Conservation (phyloP, 2,888 invertebrate genomes). For the Andrena dorsata region DNA sequence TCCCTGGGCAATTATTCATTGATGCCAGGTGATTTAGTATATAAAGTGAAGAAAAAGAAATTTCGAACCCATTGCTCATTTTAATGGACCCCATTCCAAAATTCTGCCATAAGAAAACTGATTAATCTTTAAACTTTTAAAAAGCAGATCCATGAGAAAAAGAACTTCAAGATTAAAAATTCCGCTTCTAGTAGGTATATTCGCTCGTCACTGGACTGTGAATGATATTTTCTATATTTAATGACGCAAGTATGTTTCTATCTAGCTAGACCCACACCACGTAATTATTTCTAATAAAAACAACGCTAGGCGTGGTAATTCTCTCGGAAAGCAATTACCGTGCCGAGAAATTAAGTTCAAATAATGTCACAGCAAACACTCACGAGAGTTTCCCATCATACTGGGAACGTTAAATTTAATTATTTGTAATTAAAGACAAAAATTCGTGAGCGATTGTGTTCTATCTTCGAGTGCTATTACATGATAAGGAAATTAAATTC, state of each 20-base stretch:
- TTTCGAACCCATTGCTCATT: too few species aligned
- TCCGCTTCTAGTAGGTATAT: too few species aligned
- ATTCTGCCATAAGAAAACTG: too few species aligned
- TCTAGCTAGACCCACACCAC: background rate
- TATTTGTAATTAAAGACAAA: background rate
- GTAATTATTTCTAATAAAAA: background rate
- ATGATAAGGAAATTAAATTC: background rate
- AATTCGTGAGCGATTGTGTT: background rate
- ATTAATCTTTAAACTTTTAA: too few species aligned
- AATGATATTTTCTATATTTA: background rate
- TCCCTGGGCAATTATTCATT: too few species aligned
- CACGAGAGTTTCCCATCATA: background rate
- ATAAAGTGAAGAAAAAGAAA: too few species aligned
- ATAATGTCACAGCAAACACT: conserved; percentile 4
- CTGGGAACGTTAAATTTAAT: background rate
- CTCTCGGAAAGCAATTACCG: background rate
- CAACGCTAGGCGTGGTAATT: background rate
- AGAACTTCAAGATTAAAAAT: too few species aligned
- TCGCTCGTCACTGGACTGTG: background rate
- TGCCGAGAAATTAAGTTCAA: conserved; percentile 1
- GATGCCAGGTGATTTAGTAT: too few species aligned
- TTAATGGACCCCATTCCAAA: too few species aligned
- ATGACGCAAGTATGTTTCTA: background rate
- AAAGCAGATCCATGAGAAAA: too few species aligned
- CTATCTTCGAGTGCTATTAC: background rate